Evolutionary conservation across 37 sponge, comb jelly and placozoan species (phyloP).

Genomic region (Haliclona indistincta): DNA sequence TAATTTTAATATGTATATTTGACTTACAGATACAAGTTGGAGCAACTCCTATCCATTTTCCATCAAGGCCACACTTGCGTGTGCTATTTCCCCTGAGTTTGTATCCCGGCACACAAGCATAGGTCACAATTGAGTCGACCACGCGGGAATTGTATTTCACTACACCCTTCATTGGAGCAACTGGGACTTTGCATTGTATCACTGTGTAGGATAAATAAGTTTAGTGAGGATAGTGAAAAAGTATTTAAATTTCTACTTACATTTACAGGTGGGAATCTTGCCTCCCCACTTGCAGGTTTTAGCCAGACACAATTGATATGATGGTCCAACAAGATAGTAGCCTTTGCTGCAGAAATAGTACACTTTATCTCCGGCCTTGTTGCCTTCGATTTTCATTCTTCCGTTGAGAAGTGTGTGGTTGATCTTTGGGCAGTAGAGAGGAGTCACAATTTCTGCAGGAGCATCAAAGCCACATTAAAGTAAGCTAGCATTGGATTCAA

Average conservation of each 20-base stretch:
- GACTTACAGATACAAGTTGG: slow-evolving; percentile 42
- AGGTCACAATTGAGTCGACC: slow-evolving; percentile 19
- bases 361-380: neutral
- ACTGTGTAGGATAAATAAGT: neutral
- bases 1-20: slow-evolving; percentile 13
- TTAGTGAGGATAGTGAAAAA: neutral
- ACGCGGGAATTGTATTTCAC: neutral
- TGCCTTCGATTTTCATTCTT: too few relatives aligned
- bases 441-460: too few relatives aligned
- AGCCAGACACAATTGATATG: slow-evolving; percentile 11
- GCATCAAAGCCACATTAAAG: too few relatives aligned
- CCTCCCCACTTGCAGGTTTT: slow-evolving; percentile 23
- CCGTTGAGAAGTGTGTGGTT: too few relatives aligned
- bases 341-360: slow-evolving; percentile 21
- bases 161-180: slow-evolving; percentile 10
- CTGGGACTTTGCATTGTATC: slow-evolving; percentile 9
- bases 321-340: slow-evolving; percentile 7
- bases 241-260: slow-evolving; percentile 35
- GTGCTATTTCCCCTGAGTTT: neutral
- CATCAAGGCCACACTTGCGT: slow-evolving; percentile 20
- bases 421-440: too few relatives aligned
- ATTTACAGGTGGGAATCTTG: slow-evolving; percentile 8
- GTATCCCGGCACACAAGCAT: slow-evolving; percentile 28
- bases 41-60: slow-evolving; percentile 27
- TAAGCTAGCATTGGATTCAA: too few relatives aligned